phyloP scores from a whole-genome alignment of 2,888 invertebrate genomes.

The Drosophila pseudotalamancana region DNA sequence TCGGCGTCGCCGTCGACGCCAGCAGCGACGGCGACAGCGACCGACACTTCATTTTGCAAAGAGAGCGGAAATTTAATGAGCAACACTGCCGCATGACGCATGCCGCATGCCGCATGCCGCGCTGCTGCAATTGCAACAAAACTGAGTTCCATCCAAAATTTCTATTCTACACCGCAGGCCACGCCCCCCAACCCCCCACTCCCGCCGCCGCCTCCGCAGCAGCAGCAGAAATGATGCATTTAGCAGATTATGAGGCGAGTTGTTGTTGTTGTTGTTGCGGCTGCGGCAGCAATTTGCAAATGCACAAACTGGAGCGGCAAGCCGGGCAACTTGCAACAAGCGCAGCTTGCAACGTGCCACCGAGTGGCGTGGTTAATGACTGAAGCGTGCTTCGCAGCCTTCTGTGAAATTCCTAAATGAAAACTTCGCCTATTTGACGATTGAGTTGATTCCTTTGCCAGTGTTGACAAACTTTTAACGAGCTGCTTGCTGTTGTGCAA shows the following conservation, averaged over 20 bases:
- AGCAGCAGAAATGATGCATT: slow-evolving; percentile 69
- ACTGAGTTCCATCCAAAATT: slow-evolving; percentile 45
- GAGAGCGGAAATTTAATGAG: slow-evolving; percentile 78
- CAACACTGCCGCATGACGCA: slow-evolving; percentile 21
- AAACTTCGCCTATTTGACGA: background rate
- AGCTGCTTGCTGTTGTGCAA: background rate
- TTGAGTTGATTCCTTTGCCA: background rate
- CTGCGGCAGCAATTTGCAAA: slow-evolving; percentile 48
- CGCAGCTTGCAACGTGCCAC: slow-evolving; percentile 15
- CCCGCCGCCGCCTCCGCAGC: background rate
- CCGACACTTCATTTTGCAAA: slow-evolving; percentile 72
- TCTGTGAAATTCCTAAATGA: background rate
- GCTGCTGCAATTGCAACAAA: slow-evolving; percentile 31
- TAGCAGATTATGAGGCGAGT: slow-evolving; percentile 67
- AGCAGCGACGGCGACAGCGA: slow-evolving; percentile 4
- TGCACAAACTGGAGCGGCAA: slow-evolving; percentile 55
- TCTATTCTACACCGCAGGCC: slow-evolving; percentile 46
- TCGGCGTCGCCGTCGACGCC: background rate
- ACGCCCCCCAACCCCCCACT: background rate
- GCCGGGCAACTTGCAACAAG: slow-evolving; percentile 44
- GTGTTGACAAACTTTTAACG: background rate
- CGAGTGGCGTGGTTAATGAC: slow-evolving; percentile 10
- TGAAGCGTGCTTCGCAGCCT: slow-evolving; percentile 20
- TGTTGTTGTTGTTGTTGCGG: slow-evolving; percentile 11
- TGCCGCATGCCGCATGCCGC: slow-evolving; percentile 16